A percentile compares a stretch with the other conserved stretches of the same genome.
Evolutionary conservation across 2,888 invertebrate species (phyloP).

Genomic region (Vandiemenella viatica): DNA sequence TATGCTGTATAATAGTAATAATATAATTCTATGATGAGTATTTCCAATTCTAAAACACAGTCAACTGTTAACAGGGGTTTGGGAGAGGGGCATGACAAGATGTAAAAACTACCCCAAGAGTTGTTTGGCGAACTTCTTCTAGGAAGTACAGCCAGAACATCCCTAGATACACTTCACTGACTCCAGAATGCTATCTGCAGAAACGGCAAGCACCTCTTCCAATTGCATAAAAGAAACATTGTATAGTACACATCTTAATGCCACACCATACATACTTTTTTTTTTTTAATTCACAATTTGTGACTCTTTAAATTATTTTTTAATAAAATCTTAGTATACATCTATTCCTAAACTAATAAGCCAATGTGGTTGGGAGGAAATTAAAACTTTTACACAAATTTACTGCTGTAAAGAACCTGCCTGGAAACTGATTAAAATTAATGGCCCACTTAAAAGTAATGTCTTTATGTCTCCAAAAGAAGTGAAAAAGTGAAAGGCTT

Average conservation of each 20-base stretch:
- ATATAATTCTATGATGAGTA: slow-evolving; percentile 11
- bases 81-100: not conserved
- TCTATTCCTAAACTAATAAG: slow-evolving; percentile 14
- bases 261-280: slow-evolving; percentile 6
- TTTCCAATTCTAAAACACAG: slow-evolving; percentile 5
- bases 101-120: slow-evolving; percentile 2
- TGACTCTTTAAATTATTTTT: slow-evolving; percentile 3
- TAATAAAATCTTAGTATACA: slow-evolving; percentile 15
- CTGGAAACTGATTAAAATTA: too few relatives aligned
- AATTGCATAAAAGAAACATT: slow-evolving; percentile 4
- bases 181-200: not conserved
- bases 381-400: not conserved
- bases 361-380: slow-evolving; percentile 5
- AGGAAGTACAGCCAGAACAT: too few relatives aligned
- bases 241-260: slow-evolving; percentile 7
- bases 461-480: too few relatives aligned
- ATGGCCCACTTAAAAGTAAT: too few relatives aligned
- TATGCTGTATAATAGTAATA: slow-evolving; percentile 3
- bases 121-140: not conserved
- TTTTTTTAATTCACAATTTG: slow-evolving; percentile 3
- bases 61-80: not conserved
- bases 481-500: not conserved
- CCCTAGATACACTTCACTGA: slow-evolving; percentile 9
- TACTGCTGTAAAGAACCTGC: too few relatives aligned
- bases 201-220: slow-evolving; percentile 4